A percentile compares a stretch with the other conserved stretches of the same genome.
phyloP scores from a whole-genome alignment of 2,113 vertebrate species.

The Orycteropus afer region DNA sequence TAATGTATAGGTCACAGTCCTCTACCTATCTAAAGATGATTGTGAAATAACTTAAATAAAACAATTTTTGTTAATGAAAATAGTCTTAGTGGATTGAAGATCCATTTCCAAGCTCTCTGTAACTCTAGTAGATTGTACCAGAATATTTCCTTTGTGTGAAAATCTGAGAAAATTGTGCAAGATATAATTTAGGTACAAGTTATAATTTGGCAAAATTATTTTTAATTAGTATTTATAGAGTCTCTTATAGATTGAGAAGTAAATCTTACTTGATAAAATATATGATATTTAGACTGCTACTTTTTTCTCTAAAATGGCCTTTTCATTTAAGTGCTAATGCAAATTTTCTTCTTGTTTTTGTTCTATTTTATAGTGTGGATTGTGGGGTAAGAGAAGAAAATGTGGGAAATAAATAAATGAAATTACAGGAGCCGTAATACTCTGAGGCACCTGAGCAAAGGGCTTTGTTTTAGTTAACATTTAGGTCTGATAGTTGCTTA shows the following conservation, averaged over 20 bases:
- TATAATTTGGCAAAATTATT: neutral
- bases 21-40: neutral
- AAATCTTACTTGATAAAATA: neutral
- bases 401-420: neutral
- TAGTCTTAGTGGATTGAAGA: neutral
- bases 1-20: neutral
- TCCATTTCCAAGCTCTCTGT: neutral
- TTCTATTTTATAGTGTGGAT: neutral
- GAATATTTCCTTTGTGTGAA: neutral
- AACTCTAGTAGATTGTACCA: neutral
- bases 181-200: neutral
- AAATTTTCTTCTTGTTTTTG: neutral
- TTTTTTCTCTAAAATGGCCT: neutral
- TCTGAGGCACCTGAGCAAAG: neutral
- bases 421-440: neutral
- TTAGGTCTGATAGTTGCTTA: slow-evolving; percentile 51
- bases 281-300: neutral
- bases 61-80: neutral
- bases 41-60: neutral
- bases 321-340: neutral
- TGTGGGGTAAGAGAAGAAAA: too few species aligned
- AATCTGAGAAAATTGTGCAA: neutral
- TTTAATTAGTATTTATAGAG: neutral
- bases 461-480: slow-evolving; percentile 49
- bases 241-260: neutral